These are phyloP conservation scores for Hirtodrosophila duncani DNA, from an alignment of 2,888 invertebrate species.

Conservation along the genomic window DNA sequence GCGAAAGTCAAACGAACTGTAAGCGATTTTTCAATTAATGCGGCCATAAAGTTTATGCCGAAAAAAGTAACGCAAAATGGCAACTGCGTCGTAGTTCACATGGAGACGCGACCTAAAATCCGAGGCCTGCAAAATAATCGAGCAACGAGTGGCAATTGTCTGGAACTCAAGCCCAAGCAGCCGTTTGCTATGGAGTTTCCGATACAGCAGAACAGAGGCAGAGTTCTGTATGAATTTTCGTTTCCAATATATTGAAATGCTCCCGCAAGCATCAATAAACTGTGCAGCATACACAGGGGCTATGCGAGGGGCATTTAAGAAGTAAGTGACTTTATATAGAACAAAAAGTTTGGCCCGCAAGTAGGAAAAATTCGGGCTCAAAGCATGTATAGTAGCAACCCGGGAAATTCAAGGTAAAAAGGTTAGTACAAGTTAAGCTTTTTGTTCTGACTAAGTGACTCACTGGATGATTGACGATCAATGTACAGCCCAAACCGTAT, in stretches of 20 bases:
- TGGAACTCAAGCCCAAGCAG: conserved; percentile 26
- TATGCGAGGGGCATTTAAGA: too few species aligned
- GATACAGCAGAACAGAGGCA: too few species aligned
- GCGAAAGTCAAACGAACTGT: conserved; percentile 27
- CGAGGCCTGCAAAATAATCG: conserved; percentile 13
- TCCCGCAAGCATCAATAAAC: conserved; percentile 47
- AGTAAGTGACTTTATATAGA: too few species aligned
- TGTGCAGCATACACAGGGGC: conserved; percentile 25
- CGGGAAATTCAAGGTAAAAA: too few species aligned
- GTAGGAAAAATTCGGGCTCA: too few species aligned
- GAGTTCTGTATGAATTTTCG: conserved; percentile 45
- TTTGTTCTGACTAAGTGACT: too few species aligned
- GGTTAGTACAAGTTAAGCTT: too few species aligned
- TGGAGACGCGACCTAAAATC: conserved; percentile 23
- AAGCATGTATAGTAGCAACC: too few species aligned
- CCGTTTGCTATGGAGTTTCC: too few species aligned
- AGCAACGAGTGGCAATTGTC: conserved; percentile 32
- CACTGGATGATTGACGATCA: too few species aligned
- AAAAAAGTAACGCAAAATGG: conserved; percentile 30
- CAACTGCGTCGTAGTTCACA: conserved; percentile 10
- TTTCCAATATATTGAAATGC: conserved; percentile 50
- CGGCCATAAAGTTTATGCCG: conserved; percentile 33
- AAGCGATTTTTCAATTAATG: conserved; percentile 37
- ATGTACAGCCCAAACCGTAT: too few species aligned
- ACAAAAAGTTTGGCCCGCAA: too few species aligned